Base-by-base conservation (phyloP, 2,113 vertebrate genomes). In the Terrapene triunguis region DNA sequence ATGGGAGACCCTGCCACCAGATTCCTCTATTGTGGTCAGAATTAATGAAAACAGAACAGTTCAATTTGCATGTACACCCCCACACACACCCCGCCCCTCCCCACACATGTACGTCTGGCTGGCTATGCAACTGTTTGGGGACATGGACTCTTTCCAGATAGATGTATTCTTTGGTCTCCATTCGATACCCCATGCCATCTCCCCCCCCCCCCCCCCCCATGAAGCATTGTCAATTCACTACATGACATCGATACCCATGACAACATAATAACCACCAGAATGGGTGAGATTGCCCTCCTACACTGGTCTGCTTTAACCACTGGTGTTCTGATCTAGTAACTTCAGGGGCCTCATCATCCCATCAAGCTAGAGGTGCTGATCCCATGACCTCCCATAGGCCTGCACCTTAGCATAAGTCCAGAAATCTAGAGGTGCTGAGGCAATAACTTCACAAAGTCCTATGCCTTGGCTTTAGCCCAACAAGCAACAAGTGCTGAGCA, bases 331-430 rank as follows among this genome's bases (percentile, higher is more conserved):
- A 44, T 32, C 50, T 69, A 4, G 16, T 22, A 90, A 35, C 25
- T 89, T 90, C 7, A 3, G 38, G 59, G 69, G 8, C 19, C 6
- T 59, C 8, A 17, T 84, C 89, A 82, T 1, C 32, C 48, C 48
- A 21, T 29, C 0, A 1, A 9, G 42, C 54, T 54, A 50, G 1
- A 25, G 65, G 32, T 3, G 32, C 48, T 87, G 72, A 72, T 59
- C 48, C 85, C 1, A 0, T 12, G 22, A 38, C 11, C 21, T 0
- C 0, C n/a, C 24, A 78, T 12, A 78, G 19, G 42, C 74, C 74
- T 8, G 6, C 24, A 13, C 48, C 38, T 1, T 1, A 11, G 6
- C 1, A 1, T 76, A 42, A 74, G 69, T 25, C 25, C 13, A 27
- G 42, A 35, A 72, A 35, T 0, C 1, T 72, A 27, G 11, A 3